phyloP scores from a whole-genome alignment of 92 coral and sea anemone genomes.

The Zoanthus sansibaricus region DNA sequence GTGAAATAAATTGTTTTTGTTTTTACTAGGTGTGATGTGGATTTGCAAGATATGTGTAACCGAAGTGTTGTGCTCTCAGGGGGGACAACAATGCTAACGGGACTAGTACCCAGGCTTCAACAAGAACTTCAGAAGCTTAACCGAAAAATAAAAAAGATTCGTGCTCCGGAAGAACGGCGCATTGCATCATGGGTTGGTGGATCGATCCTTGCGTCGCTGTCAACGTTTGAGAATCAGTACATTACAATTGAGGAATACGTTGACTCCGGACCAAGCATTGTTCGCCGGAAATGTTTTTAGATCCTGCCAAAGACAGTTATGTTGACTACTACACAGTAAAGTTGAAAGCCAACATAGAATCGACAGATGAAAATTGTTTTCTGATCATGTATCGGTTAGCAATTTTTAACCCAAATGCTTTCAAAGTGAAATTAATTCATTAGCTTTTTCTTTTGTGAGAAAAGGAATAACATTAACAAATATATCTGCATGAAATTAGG shows the following conservation, averaged over 20 bases:
- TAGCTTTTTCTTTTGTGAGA: neutral
- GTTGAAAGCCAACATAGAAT: neutral
- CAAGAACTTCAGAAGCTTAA: constrained; percentile 76
- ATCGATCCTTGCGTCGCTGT: constrained; percentile 83
- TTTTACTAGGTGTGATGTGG: constrained; percentile 78
- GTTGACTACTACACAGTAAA: neutral
- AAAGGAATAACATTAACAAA: neutral
- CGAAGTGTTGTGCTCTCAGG: constrained; percentile 87
- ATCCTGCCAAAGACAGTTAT: neutral
- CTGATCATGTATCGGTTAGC: neutral
- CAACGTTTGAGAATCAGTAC: constrained; percentile 80
- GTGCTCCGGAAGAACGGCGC: constrained; percentile 88
- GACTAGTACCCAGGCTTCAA: constrained; percentile 84
- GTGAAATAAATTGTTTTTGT: neutral
- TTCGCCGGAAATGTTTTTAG: constrained; percentile 88
- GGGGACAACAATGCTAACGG: constrained; percentile 84
- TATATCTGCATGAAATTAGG: neutral
- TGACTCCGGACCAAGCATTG: constrained; percentile 83
- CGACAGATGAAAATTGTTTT: neutral
- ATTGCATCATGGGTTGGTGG: constrained; percentile 96
- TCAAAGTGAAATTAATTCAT: neutral
- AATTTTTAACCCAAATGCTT: neutral
- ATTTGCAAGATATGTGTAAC: constrained; percentile 71
- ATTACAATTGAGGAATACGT: constrained; percentile 94
- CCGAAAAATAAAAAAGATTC: constrained; percentile 72